Percentiles rank a stretch among this genome's conserved stretches.
Evolutionary conservation across 2,797 vertebrate genomes (phyloP).

Genomic region (Danio aesculapii): DNA sequence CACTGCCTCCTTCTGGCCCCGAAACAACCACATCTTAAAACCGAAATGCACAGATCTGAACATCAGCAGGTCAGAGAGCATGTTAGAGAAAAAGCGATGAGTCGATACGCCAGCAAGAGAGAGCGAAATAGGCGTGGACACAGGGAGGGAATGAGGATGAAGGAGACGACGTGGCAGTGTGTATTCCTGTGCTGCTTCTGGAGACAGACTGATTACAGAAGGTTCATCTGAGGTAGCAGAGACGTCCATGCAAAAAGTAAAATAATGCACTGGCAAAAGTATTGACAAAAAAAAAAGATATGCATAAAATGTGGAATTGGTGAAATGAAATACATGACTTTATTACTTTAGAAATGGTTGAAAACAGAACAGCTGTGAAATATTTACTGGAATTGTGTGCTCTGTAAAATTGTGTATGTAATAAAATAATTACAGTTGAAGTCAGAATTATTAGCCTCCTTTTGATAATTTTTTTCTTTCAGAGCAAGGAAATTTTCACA

Average conservation of each 20-base stretch:
- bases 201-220: slow-evolving; percentile 60
- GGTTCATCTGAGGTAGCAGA: slow-evolving; percentile 74
- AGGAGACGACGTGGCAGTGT: slow-evolving; percentile 81
- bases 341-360: no score
- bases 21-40: slow-evolving; percentile 67
- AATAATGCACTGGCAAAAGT: no score
- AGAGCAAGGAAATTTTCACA: no score
- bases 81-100: slow-evolving; percentile 30
- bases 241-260: slow-evolving; percentile 37
- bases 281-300: no score
- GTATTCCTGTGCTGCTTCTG: slow-evolving; percentile 64
- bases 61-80: slow-evolving; percentile 34
- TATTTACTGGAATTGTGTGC: no score
- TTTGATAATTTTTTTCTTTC: no score
- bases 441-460: no score
- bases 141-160: slow-evolving; percentile 61
- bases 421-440: no score
- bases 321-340: no score
- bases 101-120: slow-evolving; percentile 19
- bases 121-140: slow-evolving; percentile 39
- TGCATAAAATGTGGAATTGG: no score
- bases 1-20: slow-evolving; percentile 65
- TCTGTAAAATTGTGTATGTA: no score
- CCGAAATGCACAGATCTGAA: slow-evolving; percentile 26
- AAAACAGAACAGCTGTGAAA: no score